Conservation (phyloP, 2,888 invertebrate species). For the Cosmorhoe ocellata region DNA sequence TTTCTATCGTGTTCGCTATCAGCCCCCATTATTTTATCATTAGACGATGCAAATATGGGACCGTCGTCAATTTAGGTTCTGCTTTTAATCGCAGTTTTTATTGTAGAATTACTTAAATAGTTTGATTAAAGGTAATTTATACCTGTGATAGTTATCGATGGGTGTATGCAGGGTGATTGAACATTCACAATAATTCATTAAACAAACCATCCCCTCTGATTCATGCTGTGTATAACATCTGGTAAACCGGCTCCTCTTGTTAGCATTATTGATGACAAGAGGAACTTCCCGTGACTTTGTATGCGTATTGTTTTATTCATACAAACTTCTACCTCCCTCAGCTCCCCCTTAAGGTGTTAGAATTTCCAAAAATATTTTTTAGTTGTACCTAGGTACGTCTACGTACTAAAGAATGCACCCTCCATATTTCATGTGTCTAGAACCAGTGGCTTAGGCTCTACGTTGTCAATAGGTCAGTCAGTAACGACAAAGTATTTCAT, state of each 20-base stretch:
- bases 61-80: conserved; percentile 55
- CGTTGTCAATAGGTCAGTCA: too few relatives aligned
- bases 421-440: too few relatives aligned
- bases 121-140: conserved; percentile 30
- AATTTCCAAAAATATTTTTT: too few relatives aligned
- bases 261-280: not conserved
- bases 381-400: too few relatives aligned
- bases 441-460: too few relatives aligned
- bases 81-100: conserved; percentile 50
- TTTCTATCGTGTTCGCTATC: conserved; percentile 79
- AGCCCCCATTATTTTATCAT: conserved; percentile 79
- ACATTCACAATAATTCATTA: conserved; percentile 46
- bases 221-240: conserved; percentile 33
- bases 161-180: conserved; percentile 24
- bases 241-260: conserved; percentile 30
- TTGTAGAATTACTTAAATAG: conserved; percentile 24
- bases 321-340: too few relatives aligned
- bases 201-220: conserved; percentile 30
- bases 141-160: conserved; percentile 27
- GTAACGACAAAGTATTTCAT: too few relatives aligned
- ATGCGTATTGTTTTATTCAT: too few relatives aligned
- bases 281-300: too few relatives aligned
- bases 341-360: too few relatives aligned
- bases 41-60: conserved; percentile 70
- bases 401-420: too few relatives aligned